Evolutionary conservation across 2,888 invertebrate genomes (phyloP), one percentile per base, ranked within the genome.

Genomic region (Capitulum mitella): DNA sequence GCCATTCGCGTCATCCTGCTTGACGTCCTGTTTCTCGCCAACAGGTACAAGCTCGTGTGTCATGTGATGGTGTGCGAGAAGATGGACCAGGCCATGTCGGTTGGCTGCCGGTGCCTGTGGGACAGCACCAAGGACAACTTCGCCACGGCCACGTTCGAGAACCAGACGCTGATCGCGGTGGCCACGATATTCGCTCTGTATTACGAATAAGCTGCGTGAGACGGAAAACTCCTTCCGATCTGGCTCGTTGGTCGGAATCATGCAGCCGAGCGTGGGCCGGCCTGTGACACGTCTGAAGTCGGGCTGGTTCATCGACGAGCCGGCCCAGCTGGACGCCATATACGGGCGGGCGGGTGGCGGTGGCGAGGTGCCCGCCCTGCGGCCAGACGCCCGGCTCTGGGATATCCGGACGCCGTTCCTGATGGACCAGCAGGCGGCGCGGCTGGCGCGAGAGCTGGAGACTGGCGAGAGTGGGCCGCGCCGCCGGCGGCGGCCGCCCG

Each of bases 371-470:
- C 58, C 64, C 34, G 34, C 1, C 16, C 37, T 70, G 70, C 70
- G 70, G 37, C 40, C 70, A 8, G 46, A 76, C 48, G 26, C 12
- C 46, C 46, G 46, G 3, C 48, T 76, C 8, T 76, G 76, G 76
- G 0, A 12, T 29, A 46, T 76, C 19, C n/a, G 29, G 14, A 48
- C 48, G 0, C 76, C 76, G 46, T 76, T 46, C 46, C n/a, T 76
- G 76, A 76, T 76, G 76, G 76, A 76, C 76, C 76, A 46, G 46
- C 76, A 76, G 46, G 76, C 76, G 29, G 76, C n/a, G 29, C 16
- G 32, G 19, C 8, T 46, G 19, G 76, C 76, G 3, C 46, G 76
- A 0, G n/a, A 32, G 43, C 43, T 48, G 29, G 76, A 76, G 46
- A 76, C 76, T 2, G 46, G 22, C 3, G 46, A 6, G 16, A 16